Base-by-base conservation (phyloP, 2,888 invertebrate genomes). In the Trissolcus brochymenae region DNA sequence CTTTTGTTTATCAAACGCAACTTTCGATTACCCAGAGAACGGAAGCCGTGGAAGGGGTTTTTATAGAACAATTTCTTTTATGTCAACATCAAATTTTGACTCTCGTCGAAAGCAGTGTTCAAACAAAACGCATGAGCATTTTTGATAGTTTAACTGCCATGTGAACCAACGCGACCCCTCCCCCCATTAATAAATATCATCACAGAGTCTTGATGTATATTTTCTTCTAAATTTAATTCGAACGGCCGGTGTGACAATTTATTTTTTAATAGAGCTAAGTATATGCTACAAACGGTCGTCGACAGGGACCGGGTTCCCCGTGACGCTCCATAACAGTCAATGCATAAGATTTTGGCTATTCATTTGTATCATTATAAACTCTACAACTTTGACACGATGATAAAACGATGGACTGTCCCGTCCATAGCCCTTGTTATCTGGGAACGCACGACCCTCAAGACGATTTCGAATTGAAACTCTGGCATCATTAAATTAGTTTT, bases 181-280 rank as follows among this genome's bases (percentile, higher is more conserved):
- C 60, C 40, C 64, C 29, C 35, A 16, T 71, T 74, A 78, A 67
- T 67, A 70, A 78, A 83, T 85, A 83, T 84, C 85, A 86, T 87
- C 87, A 86, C 87, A 87, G 85, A 79, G 79, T 84, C 85, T 86
- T 84, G 82, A 86, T 86, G 83, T 82, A 83, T 80, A 83, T 80
- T 74, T 82, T 71, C 35, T 19, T 77, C 80, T 82, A 64, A 82
- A 82, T 79, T 82, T 81, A 76, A 81, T 80, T 81, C 81, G 76
- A 25, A 77, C 35, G 78, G 62, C 80, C 79, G 79, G 76, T 76
- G 81, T 83, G 84, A 82, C 84, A 85, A 83, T 84, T 83, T 66
- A 46, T 76, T 55, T 53, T 25, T 54, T 46, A 60, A 70, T 61
- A 72, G 75, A 72, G 51, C 72, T 75, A 64, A 75, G 72, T 78